phyloP scores from a whole-genome alignment of 2,888 invertebrate species.

The Drosophila rellima region DNA sequence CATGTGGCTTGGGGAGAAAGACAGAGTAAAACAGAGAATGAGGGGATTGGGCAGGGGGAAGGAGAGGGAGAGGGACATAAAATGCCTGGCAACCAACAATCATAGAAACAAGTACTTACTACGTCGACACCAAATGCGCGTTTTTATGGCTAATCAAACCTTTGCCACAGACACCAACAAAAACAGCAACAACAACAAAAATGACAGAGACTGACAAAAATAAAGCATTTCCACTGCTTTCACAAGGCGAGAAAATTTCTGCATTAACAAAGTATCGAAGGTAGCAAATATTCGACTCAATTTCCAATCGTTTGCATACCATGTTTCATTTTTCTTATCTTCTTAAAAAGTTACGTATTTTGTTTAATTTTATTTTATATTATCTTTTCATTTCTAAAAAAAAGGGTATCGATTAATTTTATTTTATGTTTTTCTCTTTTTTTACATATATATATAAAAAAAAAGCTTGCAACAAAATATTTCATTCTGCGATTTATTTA shows the following conservation, averaged over 20 bases:
- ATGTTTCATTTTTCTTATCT: neutral
- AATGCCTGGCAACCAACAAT: conserved; percentile 57
- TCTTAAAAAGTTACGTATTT: neutral
- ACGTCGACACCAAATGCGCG: conserved; percentile 58
- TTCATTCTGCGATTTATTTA: neutral
- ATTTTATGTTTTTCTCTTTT: too few species aligned
- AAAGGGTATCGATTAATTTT: too few species aligned
- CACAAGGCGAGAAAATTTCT: neutral
- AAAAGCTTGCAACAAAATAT: too few species aligned
- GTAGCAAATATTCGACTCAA: neutral
- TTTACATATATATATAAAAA: too few species aligned
- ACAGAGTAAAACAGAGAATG: too few species aligned
- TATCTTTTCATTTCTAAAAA: too few species aligned
- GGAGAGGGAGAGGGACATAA: conserved; percentile 43
- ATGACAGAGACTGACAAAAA: neutral
- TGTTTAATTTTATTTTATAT: too few species aligned
- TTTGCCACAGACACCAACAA: conserved; percentile 68
- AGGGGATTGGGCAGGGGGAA: too few species aligned
- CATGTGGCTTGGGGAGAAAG: conserved; percentile 1
- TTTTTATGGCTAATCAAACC: conserved; percentile 80
- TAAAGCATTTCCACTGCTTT: conserved; percentile 4
- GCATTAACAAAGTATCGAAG: conserved; percentile 4
- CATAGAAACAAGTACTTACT: conserved; percentile 64
- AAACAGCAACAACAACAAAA: conserved; percentile 9
- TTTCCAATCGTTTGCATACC: neutral